phyloP scores from a whole-genome alignment of 2,888 invertebrate genomes.

The Luperina nickerlii region DNA sequence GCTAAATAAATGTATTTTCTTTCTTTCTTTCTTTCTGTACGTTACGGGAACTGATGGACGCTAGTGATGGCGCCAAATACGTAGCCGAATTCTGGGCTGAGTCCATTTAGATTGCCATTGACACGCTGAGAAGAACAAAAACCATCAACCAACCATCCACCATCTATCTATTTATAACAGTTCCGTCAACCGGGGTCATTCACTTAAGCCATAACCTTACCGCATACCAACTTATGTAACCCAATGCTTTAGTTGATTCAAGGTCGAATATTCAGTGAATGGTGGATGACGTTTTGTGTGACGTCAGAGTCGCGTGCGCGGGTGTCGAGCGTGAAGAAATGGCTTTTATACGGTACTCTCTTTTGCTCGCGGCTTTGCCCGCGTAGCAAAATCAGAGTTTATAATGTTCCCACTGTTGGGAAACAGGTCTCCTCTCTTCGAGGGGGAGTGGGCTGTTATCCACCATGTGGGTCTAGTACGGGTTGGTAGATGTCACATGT shows the following conservation, averaged over 20 bases:
- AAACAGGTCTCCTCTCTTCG: too few species aligned
- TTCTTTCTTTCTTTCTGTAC: too few species aligned
- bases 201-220: slow-evolving; percentile 41
- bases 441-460: too few species aligned
- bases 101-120: too few species aligned
- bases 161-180: neutral
- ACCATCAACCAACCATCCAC: neutral
- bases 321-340: neutral
- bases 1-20: too few species aligned
- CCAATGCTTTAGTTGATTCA: slow-evolving; percentile 5
- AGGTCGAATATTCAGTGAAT: slow-evolving; percentile 31
- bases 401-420: neutral
- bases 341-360: neutral
- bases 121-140: too few species aligned
- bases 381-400: neutral
- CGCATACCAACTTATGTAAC: slow-evolving; percentile 34
- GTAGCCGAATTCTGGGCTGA: too few species aligned
- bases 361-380: neutral
- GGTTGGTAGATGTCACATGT: too few species aligned
- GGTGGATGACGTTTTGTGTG: slow-evolving; percentile 37
- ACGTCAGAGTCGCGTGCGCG: slow-evolving; percentile 21
- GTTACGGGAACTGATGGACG: too few species aligned
- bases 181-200: slow-evolving; percentile 36
- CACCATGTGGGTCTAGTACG: too few species aligned
- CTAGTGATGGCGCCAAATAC: too few species aligned